A percentile compares a stretch with the other conserved stretches of the same genome.
phyloP scores from a whole-genome alignment of 2,888 invertebrate species.

The Calameuta pallipes region DNA sequence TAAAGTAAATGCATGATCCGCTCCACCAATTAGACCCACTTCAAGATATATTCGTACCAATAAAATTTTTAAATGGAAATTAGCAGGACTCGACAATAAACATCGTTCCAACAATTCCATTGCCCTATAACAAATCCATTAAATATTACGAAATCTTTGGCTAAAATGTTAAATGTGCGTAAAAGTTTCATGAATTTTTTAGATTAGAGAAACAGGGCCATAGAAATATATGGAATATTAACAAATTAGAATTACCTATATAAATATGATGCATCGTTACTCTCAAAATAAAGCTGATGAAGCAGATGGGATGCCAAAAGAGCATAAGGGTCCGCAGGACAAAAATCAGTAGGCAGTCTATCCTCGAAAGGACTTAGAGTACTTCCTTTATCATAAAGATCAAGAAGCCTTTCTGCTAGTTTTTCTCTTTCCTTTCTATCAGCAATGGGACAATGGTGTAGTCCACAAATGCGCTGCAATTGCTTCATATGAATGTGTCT shows the following conservation, averaged over 20 bases:
- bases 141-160: constrained; percentile 25
- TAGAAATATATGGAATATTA: too few relatives aligned
- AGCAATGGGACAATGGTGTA: constrained; percentile 67
- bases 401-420: constrained; percentile 50
- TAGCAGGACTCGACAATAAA: constrained; percentile 77
- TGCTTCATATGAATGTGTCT: constrained; percentile 84
- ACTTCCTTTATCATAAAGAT: constrained; percentile 56
- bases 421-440: constrained; percentile 48
- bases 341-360: constrained; percentile 77
- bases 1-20: constrained; percentile 53
- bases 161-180: background rate
- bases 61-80: constrained; percentile 89
- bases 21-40: constrained; percentile 58
- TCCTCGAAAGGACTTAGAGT: constrained; percentile 65
- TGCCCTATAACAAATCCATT: constrained; percentile 38
- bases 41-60: constrained; percentile 82
- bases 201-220: too few relatives aligned
- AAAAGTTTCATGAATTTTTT: background rate
- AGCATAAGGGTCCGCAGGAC: constrained; percentile 83
- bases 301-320: constrained; percentile 82
- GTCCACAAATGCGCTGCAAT: constrained; percentile 79
- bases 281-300: constrained; percentile 69
- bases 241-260: constrained; percentile 47
- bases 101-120: constrained; percentile 56
- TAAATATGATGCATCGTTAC: constrained; percentile 63